phyloP scores from a whole-genome alignment of 2,113 vertebrate genomes.

The Kryptolebias marmoratus region DNA sequence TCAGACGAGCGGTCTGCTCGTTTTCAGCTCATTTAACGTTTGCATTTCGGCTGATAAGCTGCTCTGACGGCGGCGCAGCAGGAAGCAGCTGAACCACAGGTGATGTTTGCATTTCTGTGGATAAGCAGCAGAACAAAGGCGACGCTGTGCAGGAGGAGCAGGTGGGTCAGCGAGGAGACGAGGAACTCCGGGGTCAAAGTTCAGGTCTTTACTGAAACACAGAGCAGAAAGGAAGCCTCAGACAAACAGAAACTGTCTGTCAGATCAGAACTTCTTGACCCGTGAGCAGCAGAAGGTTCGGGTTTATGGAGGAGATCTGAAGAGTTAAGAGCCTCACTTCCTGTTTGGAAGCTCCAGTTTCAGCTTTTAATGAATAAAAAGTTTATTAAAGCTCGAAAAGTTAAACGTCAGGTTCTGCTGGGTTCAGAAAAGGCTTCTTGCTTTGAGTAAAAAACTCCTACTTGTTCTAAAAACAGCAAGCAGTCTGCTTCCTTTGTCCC shows the following conservation, averaged over 20 bases:
- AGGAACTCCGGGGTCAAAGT: neutral
- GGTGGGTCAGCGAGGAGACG: neutral
- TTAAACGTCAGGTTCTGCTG: neutral
- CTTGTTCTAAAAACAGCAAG: neutral
- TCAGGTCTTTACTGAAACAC: neutral
- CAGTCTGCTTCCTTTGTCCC: too few species aligned
- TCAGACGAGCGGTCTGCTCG: too few species aligned
- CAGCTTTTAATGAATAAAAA: too few species aligned
- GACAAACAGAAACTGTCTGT: too few species aligned
- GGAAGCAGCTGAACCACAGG: constrained; percentile 2
- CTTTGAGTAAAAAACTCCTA: neutral
- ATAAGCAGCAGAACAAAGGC: constrained; percentile 2
- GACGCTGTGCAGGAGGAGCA: neutral
- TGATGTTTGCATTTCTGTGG: neutral
- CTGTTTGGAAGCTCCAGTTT: too few species aligned
- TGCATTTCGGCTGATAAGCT: constrained; percentile 28
- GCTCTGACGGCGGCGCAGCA: neutral
- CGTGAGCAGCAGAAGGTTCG: neutral
- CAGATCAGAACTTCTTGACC: too few species aligned
- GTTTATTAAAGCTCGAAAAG: too few species aligned
- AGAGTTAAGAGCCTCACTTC: too few species aligned
- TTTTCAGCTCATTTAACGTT: neutral
- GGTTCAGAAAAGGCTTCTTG: neutral
- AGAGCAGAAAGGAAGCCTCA: too few species aligned
- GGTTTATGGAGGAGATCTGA: neutral